A percentile compares a stretch with the other conserved stretches of the same genome.
These are phyloP conservation scores for Poeciliopsis retropinna DNA, from an alignment of 2,113 vertebrate genomes.

Conservation along the genomic window DNA sequence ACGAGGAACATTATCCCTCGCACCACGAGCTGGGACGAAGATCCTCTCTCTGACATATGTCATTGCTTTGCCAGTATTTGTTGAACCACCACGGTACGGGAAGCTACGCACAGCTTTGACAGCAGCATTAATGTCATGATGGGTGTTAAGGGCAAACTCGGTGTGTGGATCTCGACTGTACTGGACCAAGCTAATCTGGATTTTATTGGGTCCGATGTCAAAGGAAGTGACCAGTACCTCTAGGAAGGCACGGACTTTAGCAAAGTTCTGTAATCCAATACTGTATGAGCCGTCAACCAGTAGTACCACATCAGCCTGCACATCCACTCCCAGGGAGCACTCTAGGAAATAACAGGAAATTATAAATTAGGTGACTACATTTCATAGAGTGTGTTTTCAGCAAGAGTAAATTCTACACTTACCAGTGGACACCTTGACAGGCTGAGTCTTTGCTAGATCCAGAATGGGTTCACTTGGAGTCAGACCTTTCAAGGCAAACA, in stretches of 20 bases:
- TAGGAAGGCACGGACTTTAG: conserved; percentile 96
- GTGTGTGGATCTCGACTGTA: conserved; percentile 97
- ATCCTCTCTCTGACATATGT: conserved; percentile 95
- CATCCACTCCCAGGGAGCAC: conserved; percentile 95
- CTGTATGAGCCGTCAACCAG: conserved; percentile 98
- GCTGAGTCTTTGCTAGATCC: conserved; percentile 93
- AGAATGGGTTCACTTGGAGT: conserved; percentile 89
- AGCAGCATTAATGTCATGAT: conserved; percentile 87
- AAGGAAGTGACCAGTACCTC: conserved; percentile 96
- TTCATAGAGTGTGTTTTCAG: not conserved
- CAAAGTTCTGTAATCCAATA: conserved; percentile 97
- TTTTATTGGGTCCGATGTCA: conserved; percentile 89
- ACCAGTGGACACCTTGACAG: conserved; percentile 93
- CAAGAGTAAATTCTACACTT: conserved; percentile 46
- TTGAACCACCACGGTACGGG: conserved; percentile 97
- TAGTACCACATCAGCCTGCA: conserved; percentile 96
- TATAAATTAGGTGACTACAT: conserved; percentile 69
- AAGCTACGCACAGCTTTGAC: conserved; percentile 93
- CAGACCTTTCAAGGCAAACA: conserved; percentile 91
- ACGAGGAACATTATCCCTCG: conserved; percentile 91
- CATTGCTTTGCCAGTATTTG: conserved; percentile 99
- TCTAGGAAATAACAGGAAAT: conserved; percentile 81
- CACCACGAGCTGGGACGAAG: conserved; percentile 86
- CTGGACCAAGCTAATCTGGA: conserved; percentile 97
- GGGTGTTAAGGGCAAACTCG: conserved; percentile 94